These are phyloP conservation scores for Leucosticte australis DNA, from an alignment of 2,113 vertebrate genomes.

Conservation along the genomic window DNA sequence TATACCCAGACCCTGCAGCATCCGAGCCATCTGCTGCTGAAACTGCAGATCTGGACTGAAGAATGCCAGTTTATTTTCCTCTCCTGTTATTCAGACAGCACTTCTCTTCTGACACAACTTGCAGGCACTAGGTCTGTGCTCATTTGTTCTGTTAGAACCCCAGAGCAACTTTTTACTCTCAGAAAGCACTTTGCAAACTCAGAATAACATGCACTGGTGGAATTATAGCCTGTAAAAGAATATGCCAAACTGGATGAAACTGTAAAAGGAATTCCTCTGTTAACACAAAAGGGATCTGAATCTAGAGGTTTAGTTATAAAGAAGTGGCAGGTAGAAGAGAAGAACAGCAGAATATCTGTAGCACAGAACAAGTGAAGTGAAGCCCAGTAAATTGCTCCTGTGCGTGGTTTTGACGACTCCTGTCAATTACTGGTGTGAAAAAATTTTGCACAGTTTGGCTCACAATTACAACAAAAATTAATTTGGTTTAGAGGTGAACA, in stretches of 20 bases:
- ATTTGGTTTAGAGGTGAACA: not conserved
- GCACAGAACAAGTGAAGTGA: not conserved
- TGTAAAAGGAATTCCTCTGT: not conserved
- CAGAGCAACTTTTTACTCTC: not conserved
- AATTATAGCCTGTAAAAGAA: not conserved
- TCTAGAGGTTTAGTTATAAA: not conserved
- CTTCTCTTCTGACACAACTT: not conserved
- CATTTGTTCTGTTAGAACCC: not conserved
- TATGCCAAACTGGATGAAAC: not conserved
- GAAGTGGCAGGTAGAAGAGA: not conserved
- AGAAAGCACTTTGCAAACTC: not conserved
- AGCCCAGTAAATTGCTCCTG: not conserved
- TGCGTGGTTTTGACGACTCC: not conserved
- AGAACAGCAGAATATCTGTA: not conserved
- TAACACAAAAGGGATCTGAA: not conserved
- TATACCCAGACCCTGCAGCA: not conserved
- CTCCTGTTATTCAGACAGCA: not conserved
- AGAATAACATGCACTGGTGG: not conserved
- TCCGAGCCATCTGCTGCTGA: conserved; percentile 42
- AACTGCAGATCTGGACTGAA: conserved; percentile 1
- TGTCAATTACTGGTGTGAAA: not conserved
- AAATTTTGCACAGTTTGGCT: not conserved
- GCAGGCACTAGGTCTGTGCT: not conserved
- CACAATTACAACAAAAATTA: not conserved
- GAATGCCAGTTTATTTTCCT: not conserved